Evolutionary conservation across 2,888 invertebrate species (phyloP).

Genomic region (Agrochola macilenta): DNA sequence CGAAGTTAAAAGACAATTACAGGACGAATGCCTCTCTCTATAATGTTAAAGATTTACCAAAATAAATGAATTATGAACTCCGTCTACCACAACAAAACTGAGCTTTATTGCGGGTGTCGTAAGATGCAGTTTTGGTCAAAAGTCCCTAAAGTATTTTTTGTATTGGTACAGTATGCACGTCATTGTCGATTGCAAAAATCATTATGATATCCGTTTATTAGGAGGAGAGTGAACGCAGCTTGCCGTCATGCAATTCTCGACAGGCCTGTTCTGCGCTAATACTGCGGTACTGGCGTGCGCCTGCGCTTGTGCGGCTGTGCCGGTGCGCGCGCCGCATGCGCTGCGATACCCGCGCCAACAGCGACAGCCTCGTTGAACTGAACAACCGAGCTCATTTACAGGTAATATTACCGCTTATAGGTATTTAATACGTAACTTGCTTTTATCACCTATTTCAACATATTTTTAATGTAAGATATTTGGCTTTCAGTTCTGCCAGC

Average conservation of each 20-base stretch:
- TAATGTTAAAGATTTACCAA: not conserved
- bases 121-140: not conserved
- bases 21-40: not conserved
- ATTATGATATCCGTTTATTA: slow-evolving; percentile 64
- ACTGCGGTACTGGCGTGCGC: slow-evolving; percentile 90
- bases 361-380: slow-evolving; percentile 80
- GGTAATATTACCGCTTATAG: slow-evolving; percentile 75
- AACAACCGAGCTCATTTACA: slow-evolving; percentile 92
- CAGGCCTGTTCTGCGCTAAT: slow-evolving; percentile 90
- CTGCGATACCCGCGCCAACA: slow-evolving; percentile 76
- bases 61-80: not conserved
- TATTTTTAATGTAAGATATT: not conserved
- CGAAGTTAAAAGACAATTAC: not conserved
- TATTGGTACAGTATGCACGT: not conserved
- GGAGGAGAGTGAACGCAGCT: slow-evolving; percentile 91
- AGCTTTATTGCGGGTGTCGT: not conserved
- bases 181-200: not conserved
- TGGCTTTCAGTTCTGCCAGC: slow-evolving; percentile 88
- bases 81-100: not conserved
- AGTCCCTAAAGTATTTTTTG: not conserved
- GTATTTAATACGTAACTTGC: not conserved
- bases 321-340: slow-evolving; percentile 89
- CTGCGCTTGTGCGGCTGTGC: slow-evolving; percentile 91
- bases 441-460: not conserved
- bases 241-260: slow-evolving; percentile 86